Percentiles rank a stretch among this genome's conserved stretches.
These are phyloP conservation scores for Ferdinandea cuprea DNA, from an alignment of 2,888 invertebrate genomes.

Conservation along the genomic window DNA sequence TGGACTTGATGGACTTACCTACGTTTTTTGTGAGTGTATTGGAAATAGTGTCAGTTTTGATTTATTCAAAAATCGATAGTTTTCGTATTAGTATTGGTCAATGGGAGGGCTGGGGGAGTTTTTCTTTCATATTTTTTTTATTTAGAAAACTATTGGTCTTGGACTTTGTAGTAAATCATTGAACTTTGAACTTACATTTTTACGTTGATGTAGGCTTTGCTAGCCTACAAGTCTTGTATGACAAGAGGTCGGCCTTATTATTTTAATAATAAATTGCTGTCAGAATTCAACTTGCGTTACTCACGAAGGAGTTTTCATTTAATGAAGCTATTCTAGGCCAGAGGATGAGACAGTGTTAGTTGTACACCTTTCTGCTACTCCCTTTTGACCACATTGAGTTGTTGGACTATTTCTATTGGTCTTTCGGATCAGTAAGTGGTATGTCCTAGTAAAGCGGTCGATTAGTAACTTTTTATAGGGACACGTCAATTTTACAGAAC, in stretches of 20 bases:
- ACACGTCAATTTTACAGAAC: too few species aligned
- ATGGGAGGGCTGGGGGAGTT: neutral
- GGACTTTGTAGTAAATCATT: conserved; percentile 37
- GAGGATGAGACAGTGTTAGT: neutral
- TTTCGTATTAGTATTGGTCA: conserved; percentile 2
- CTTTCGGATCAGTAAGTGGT: too few species aligned
- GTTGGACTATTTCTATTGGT: too few species aligned
- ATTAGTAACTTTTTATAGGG: too few species aligned
- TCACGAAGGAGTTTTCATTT: neutral
- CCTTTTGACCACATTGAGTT: too few species aligned
- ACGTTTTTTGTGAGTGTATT: conserved; percentile 2
- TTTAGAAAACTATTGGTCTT: neutral
- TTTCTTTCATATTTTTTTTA: conserved; percentile 5
- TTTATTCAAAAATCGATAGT: conserved; percentile 52
- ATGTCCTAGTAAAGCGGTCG: too few species aligned
- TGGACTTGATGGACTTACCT: conserved; percentile 14
- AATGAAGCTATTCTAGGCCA: neutral
- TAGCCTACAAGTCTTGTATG: too few species aligned
- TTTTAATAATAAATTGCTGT: neutral
- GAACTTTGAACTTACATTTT: conserved; percentile 47
- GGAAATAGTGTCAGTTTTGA: conserved; percentile 33
- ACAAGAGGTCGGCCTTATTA: neutral
- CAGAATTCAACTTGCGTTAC: neutral
- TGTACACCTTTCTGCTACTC: too few species aligned
- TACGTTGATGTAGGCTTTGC: neutral